Base-by-base conservation (phyloP, 1,140 invertebrate species). In the Sarcophaga bullata region DNA sequence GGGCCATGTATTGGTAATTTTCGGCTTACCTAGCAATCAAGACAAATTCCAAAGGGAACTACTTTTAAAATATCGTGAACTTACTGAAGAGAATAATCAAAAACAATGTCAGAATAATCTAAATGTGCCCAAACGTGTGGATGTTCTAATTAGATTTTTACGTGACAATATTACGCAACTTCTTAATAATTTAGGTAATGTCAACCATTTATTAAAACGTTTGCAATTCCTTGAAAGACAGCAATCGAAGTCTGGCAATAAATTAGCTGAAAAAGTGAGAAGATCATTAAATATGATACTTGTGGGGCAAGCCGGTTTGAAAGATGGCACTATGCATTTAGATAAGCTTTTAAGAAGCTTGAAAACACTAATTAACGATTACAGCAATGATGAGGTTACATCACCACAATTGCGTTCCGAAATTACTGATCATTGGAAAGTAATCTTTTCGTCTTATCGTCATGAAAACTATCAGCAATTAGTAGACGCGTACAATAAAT, bases 221-320 rank as follows among this genome's bases (percentile, higher is more conserved):
- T 91, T 92, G 83, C 87, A 89, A 8, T 85, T 91, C n/a, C 90
- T 89, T 83, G 89, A 91, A n/a, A 85, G 87, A 37, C 86, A 90
- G 85, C 87, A 92, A 75, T 88, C 87, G 0, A 92, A 92, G 76
- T 91, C 90, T 80, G 89, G 90, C 73, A 86, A 84, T 46, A 90
- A 91, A 68, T 86, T 90, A 72, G 87, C 82, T 86, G 91, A 86
- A 73, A 85, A 84, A 86, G 91, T 86, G 81, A 89, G 84, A 86
- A 88, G 85, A 86, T 90, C 86, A 80, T 82, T 92, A 0, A 92
- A 92, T 83, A 92, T 92, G 90, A 89, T 92, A 47, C 84, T 92
- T 5, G 84, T 92, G 6, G 92, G 92, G 0, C 91, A 92, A 86
- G 92, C 91, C 2, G 92, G 92, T 5, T 89, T 92, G 11, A 85